A percentile compares a stretch with the other conserved stretches of the same genome.
Evolutionary conservation across 2,113 vertebrate species (phyloP).

Genomic region (Riparia riparia): DNA sequence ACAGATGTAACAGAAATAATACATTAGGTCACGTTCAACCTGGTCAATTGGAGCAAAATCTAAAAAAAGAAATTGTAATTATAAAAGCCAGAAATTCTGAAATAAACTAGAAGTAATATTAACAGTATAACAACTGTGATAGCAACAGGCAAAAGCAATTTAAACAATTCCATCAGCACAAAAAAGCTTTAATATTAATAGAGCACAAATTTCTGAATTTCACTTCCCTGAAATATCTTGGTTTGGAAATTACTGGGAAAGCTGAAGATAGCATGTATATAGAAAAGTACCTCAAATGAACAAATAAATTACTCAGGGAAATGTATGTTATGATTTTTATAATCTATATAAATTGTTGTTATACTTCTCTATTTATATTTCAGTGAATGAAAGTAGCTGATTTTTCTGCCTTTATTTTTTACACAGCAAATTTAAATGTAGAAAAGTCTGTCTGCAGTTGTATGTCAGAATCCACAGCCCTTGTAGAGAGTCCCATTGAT

Average conservation of each 20-base stretch:
- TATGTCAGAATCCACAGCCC: constrained; percentile 1
- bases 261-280: not conserved
- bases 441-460: not conserved
- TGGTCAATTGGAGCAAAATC: not conserved
- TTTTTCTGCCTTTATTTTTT: not conserved
- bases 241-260: not conserved
- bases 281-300: not conserved
- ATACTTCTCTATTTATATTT: not conserved
- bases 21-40: not conserved
- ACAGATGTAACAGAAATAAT: not conserved
- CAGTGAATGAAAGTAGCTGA: not conserved
- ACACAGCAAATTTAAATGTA: not conserved
- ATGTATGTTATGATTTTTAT: not conserved
- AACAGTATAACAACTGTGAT: not conserved
- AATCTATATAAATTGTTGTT: not conserved
- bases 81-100: not conserved
- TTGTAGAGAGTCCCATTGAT: constrained; percentile 14
- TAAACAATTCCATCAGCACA: not conserved
- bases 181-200: not conserved
- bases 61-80: not conserved
- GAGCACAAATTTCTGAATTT: not conserved
- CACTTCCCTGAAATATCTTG: not conserved
- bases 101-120: not conserved
- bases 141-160: not conserved
- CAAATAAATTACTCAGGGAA: not conserved